phyloP scores from a whole-genome alignment of 2,113 vertebrate genomes.

The Choloepus hoffmanni region DNA sequence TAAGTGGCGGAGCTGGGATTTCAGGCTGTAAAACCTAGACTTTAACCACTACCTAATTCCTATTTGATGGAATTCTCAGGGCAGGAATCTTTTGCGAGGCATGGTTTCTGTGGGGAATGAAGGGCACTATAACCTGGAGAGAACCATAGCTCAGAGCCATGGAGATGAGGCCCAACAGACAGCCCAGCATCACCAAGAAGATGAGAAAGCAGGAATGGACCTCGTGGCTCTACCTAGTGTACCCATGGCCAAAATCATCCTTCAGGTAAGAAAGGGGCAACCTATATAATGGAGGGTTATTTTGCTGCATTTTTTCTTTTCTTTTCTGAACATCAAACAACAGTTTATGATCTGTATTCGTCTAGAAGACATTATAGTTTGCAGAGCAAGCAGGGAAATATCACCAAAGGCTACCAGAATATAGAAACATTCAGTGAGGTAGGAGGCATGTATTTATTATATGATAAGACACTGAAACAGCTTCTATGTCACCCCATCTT shows the following conservation, averaged over 20 bases:
- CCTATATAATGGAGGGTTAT: background rate
- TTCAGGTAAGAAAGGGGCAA: background rate
- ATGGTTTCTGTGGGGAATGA: background rate
- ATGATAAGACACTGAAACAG: background rate
- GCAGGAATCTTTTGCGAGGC: background rate
- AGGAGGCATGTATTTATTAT: background rate
- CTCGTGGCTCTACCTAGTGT: background rate
- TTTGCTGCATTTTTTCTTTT: background rate
- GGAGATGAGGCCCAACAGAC: background rate
- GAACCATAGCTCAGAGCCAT: background rate
- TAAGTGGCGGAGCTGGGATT: background rate
- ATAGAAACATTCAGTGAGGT: background rate
- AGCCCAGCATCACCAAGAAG: background rate
- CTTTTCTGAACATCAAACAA: constrained; percentile 8
- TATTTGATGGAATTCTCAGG: background rate
- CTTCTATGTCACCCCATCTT: background rate
- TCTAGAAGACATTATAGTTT: background rate
- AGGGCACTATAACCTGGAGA: background rate
- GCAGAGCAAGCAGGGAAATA: background rate
- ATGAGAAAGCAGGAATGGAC: background rate
- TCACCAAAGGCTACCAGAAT: background rate
- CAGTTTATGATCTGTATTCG: background rate
- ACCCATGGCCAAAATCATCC: background rate
- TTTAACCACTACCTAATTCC: background rate
- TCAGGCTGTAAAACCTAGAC: background rate